phyloP scores from a whole-genome alignment of 2,888 invertebrate genomes.

The Cheilosia soror region DNA sequence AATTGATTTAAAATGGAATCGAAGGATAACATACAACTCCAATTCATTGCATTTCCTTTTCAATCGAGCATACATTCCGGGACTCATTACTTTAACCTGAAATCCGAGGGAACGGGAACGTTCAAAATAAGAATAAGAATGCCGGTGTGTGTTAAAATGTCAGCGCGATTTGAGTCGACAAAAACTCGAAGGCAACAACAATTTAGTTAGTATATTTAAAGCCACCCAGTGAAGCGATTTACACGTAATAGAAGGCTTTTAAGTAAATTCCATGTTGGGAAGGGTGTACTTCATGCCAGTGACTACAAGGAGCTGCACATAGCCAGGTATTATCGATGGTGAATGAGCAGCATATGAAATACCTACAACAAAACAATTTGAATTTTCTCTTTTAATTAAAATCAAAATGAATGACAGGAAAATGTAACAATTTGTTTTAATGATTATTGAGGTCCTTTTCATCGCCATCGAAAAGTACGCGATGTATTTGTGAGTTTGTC shows the following conservation, averaged over 20 bases:
- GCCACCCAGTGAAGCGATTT: constrained; percentile 53
- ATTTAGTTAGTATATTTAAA: constrained; percentile 44
- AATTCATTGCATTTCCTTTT: constrained; percentile 71
- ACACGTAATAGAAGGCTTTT: constrained; percentile 54
- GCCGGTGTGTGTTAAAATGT: constrained; percentile 20
- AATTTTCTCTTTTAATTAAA: constrained; percentile 75
- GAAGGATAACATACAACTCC: constrained; percentile 68
- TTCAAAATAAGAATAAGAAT: constrained; percentile 31
- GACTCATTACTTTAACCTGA: constrained; percentile 62
- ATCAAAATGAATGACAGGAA: constrained; percentile 74
- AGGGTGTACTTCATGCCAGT: constrained; percentile 5
- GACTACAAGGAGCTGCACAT: constrained; percentile 39
- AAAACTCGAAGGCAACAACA: constrained; percentile 7
- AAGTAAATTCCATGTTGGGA: constrained; percentile 27
- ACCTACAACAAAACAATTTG: constrained; percentile 69
- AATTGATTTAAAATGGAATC: constrained; percentile 73
- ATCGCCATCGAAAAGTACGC: constrained; percentile 39
- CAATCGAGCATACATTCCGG: constrained; percentile 60
- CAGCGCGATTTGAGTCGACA: constrained; percentile 22
- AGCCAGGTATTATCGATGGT: constrained; percentile 47
- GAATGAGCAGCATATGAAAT: neutral
- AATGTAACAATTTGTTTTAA: constrained; percentile 75
- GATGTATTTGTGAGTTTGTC: neutral
- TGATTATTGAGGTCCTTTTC: constrained; percentile 74
- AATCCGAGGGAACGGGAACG: constrained; percentile 26